Evolutionary conservation across 2,113 vertebrate genomes (phyloP), one percentile per base, ranked within the genome.

Genomic region (Crocuta crocuta): DNA sequence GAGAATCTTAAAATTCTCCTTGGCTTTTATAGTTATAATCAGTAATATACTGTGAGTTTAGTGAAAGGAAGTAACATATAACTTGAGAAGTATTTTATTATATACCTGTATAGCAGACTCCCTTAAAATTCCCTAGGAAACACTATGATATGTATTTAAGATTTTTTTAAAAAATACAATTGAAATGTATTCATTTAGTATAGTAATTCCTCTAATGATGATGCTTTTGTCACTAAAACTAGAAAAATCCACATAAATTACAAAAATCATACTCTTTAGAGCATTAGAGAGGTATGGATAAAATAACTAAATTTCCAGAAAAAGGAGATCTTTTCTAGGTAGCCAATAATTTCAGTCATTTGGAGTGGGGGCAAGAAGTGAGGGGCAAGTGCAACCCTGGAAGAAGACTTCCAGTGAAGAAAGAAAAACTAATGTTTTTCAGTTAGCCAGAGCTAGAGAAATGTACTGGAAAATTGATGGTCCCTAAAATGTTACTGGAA

Each of bases 41-140:
- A 71, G 48, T 24, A 86, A 53, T 26, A 76, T 13, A 2, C 12
- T 53, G 8, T 55, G 0, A 45, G 1, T 5, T 61, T 80, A 5
- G 61, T 74, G 13, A 90, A 71, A 58, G 1, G 10, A 73, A 79
- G 74, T 33, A 81, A 58, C 26, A 0, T 35, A 61, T 26, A 96
- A 58, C 6, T 84, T 28, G 50, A 71, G 11, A 94, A 43, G 10
- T 71, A 91, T 78, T 96, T 95, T 39, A 53, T 95, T 95, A 71
- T 71, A 35, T 9, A 68, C 26, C 9, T n/a, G 48, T 96, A 86
- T 35, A 73, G 71, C 33, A 71, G 7, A 50, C 0, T 45, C 48
- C 55, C 24, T 95, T 79, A 93, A 96, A 79, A n/a, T 84, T 88
- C 15, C 31, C 35, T 78, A 78, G 70, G 63, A 93, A 84, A n/a